A percentile compares a stretch with the other conserved stretches of the same genome.
These are phyloP conservation scores for Terebella lapidaria DNA, from an alignment of 2,888 invertebrate species.

Conservation along the genomic window DNA sequence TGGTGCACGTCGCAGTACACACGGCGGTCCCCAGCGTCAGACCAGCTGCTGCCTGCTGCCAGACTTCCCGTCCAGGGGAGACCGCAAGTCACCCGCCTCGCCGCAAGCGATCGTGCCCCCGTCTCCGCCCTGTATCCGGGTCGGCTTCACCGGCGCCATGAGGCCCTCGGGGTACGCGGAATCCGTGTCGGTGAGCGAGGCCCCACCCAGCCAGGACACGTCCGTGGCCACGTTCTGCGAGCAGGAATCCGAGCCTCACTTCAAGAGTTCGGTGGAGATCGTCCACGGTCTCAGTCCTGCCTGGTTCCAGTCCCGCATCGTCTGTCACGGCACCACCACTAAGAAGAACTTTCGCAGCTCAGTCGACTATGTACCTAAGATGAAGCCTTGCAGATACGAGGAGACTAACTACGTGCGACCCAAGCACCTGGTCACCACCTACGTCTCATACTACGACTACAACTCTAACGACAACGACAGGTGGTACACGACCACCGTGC, in stretches of 20 bases:
- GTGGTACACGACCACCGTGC: neutral
- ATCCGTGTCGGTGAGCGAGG: neutral
- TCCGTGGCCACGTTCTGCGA: neutral
- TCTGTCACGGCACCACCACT: neutral
- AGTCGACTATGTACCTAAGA: constrained; percentile 1
- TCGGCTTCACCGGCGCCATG: neutral
- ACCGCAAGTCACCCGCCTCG: too few species aligned
- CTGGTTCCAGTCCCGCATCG: neutral
- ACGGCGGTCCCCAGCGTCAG: too few species aligned
- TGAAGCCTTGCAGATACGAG: neutral
- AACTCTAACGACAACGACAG: neutral
- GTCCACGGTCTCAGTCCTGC: neutral
- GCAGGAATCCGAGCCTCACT: neutral
- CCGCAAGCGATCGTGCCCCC: too few species aligned
- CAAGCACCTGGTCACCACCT: neutral
- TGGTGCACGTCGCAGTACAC: too few species aligned
- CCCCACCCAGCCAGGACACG: neutral
- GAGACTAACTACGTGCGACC: constrained; percentile 1
- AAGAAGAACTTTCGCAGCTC: neutral
- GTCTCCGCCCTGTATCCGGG: too few species aligned
- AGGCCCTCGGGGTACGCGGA: neutral
- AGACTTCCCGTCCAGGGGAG: too few species aligned
- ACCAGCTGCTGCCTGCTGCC: too few species aligned
- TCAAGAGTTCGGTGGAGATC: neutral
- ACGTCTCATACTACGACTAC: constrained; percentile 1